phyloP scores from a whole-genome alignment of 2,113 vertebrate genomes.

The Psilopsiagon aurifrons region DNA sequence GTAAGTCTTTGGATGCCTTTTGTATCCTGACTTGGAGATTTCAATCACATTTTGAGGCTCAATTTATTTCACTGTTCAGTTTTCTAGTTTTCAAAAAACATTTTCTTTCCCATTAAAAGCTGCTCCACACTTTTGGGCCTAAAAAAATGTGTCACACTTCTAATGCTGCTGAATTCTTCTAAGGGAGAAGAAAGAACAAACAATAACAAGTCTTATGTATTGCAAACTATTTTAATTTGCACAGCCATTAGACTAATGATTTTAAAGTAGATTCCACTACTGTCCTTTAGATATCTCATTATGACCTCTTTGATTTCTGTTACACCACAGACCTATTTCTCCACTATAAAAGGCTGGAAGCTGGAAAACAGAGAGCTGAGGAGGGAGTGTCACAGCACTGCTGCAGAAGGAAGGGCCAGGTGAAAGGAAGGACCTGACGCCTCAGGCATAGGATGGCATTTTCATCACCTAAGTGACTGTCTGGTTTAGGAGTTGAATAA shows the following conservation, averaged over 20 bases:
- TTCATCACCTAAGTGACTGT: neutral
- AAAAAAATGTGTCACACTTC: conserved; percentile 9
- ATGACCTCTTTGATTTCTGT: neutral
- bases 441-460: neutral
- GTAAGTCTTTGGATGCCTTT: conserved; percentile 41
- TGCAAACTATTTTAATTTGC: conserved; percentile 13
- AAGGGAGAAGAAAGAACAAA: conserved; percentile 28
- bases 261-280: neutral
- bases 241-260: neutral
- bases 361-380: neutral
- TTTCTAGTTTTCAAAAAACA: conserved; percentile 44
- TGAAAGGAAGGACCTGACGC: neutral
- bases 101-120: conserved; percentile 52
- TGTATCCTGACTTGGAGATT: conserved; percentile 47
- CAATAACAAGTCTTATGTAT: neutral
- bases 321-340: neutral
- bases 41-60: conserved; percentile 34
- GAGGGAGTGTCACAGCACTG: neutral
- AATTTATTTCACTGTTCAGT: conserved; percentile 40
- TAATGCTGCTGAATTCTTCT: neutral
- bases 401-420: neutral
- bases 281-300: neutral
- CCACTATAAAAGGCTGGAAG: neutral
- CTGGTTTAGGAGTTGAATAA: neutral
- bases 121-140: conserved; percentile 4